Base-by-base conservation (phyloP, 2,113 vertebrate species). In the Podarcis raffonei region DNA sequence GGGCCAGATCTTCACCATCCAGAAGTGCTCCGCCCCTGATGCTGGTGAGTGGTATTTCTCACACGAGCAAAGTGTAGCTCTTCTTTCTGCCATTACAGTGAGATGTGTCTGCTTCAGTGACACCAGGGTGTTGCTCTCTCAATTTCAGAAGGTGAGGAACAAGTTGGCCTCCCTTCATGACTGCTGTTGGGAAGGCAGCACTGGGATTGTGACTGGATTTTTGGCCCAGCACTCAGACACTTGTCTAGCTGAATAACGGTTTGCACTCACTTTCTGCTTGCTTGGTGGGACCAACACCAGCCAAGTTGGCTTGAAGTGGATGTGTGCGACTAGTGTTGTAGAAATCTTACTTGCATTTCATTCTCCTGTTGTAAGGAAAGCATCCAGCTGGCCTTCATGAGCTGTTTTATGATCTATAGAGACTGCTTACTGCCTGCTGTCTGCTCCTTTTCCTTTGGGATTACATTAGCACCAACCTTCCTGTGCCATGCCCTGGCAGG, bases 1-100 rank as follows among this genome's bases (percentile, higher is more conserved):
- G 85, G 98, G 97, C 53, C 97, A 99, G 95, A 99, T 99, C 96
- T 99, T 99, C 96, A 99, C 98, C 96, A 99, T 99, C 57, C 98
- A 98, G 82, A 98, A 98, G 96, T 99, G 98, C 79, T 97, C 98
- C 3, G 97, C 98, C 53, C 97, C 98, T 0, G 98, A 99, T 83
- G 96, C 98, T 4, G 98, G 98, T 99, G 96, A 98, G 98, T 93
- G 53, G 69, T 5, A 5, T 77, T 75, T 9, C 25, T 27, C 27
- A 16, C 35, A n/a, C 0, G 7, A 59, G 78, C 1, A 27, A 1
- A 1, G 23, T 30, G 65, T 53, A 12, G 72, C 2, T 0, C 48
- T 2, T 0, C 71, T 0, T 53, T 27, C 0, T 12, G 1, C 15
- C 35, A 13, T 13, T 4, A 42, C n/a, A 71, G 27, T n/a, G 39